A percentile compares a stretch with the other conserved stretches of the same genome.
Conservation (phyloP, 1,140 invertebrate genomes). For the Sesamia nonagrioides region DNA sequence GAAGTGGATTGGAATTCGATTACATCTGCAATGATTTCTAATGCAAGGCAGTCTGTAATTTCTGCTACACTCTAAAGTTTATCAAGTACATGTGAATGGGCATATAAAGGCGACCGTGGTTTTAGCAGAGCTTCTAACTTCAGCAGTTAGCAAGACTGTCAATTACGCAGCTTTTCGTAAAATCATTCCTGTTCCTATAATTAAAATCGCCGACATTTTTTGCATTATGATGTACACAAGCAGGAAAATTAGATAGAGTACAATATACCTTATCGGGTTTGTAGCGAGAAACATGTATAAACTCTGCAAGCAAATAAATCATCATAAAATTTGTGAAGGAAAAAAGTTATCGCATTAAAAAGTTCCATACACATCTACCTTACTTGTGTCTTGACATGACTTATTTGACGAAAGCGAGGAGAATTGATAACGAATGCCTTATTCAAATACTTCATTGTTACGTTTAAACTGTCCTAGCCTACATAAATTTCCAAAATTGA, state of each 20-base stretch:
- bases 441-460: slow-evolving; percentile 45
- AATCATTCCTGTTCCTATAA: slow-evolving; percentile 2
- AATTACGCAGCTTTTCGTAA: neutral
- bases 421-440: slow-evolving; percentile 43
- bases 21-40: slow-evolving; percentile 33
- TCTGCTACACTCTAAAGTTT: neutral
- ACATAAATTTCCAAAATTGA: slow-evolving; percentile 37
- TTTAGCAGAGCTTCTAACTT: neutral
- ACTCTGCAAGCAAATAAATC: slow-evolving; percentile 23
- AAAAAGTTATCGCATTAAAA: slow-evolving; percentile 43
- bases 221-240: neutral
- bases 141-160: neutral
- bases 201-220: neutral
- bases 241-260: slow-evolving; percentile 16
- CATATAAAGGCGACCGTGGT: neutral
- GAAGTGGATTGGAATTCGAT: slow-evolving; percentile 26
- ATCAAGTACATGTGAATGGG: slow-evolving; percentile 14
- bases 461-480: slow-evolving; percentile 43
- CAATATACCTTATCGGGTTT: neutral
- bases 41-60: slow-evolving; percentile 16
- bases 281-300: neutral
- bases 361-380: slow-evolving; percentile 39
- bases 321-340: slow-evolving; percentile 17
- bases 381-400: slow-evolving; percentile 41
- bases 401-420: slow-evolving; percentile 42